These are phyloP conservation scores for Drosophila bifasciata DNA, from an alignment of 1,140 invertebrate genomes.

Conservation along the genomic window DNA sequence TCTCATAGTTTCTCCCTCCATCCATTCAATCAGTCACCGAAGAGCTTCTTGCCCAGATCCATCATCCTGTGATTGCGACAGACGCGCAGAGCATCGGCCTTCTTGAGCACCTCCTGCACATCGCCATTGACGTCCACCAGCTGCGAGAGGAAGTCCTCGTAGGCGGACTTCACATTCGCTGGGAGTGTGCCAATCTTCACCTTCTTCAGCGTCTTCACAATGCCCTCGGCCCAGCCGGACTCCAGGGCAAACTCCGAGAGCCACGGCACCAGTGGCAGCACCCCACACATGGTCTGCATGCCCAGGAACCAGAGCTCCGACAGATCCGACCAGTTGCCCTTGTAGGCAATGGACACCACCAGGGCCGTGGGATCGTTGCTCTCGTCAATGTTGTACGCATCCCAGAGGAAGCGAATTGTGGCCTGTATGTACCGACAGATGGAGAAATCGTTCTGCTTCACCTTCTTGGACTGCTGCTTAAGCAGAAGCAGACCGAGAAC, in stretches of 20 bases:
- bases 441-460: slow-evolving; percentile 94
- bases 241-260: slow-evolving; percentile 95
- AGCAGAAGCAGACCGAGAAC: slow-evolving; percentile 92
- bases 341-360: slow-evolving; percentile 93
- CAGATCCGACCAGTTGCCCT: slow-evolving; percentile 93
- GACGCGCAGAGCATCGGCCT: slow-evolving; percentile 91
- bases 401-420: slow-evolving; percentile 95
- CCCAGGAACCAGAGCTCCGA: slow-evolving; percentile 96
- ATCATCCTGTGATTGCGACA: slow-evolving; percentile 94
- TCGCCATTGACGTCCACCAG: slow-evolving; percentile 92
- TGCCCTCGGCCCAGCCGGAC: slow-evolving; percentile 95
- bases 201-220: slow-evolving; percentile 91
- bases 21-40: slow-evolving; percentile 88
- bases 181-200: slow-evolving; percentile 92
- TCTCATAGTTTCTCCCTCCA: too few species aligned
- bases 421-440: slow-evolving; percentile 94
- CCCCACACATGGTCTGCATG: slow-evolving; percentile 94
- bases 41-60: slow-evolving; percentile 93
- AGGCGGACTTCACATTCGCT: slow-evolving; percentile 93
- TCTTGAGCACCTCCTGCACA: slow-evolving; percentile 91
- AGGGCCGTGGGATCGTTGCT: slow-evolving; percentile 91
- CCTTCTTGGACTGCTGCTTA: slow-evolving; percentile 91
- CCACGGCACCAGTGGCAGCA: slow-evolving; percentile 93
- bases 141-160: slow-evolving; percentile 94
- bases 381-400: slow-evolving; percentile 95